phyloP scores from a whole-genome alignment of 1,140 invertebrate species.

The Mya arenaria region DNA sequence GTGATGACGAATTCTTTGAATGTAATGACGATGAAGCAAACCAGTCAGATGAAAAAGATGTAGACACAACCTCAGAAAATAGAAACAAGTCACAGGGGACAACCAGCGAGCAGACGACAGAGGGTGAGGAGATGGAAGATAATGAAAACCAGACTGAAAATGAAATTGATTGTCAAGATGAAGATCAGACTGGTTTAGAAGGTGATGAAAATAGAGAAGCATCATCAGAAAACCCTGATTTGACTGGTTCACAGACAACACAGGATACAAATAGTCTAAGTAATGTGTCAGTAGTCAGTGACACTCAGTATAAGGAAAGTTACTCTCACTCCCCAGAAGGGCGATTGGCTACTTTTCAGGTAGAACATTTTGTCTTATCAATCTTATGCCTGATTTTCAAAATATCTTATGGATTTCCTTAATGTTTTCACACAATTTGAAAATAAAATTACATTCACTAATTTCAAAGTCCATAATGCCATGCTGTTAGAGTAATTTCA shows the following conservation, averaged over 20 bases:
- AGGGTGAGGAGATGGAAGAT: background rate
- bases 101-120: background rate
- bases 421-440: no score
- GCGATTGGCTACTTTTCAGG: constrained; percentile 86
- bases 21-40: constrained; percentile 81
- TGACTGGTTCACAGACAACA: constrained; percentile 27
- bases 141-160: constrained; percentile 42
- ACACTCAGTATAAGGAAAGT: constrained; percentile 67
- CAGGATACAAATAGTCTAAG: constrained; percentile 30
- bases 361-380: no score
- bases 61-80: constrained; percentile 41
- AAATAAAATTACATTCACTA: no score
- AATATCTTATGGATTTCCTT: no score
- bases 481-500: no score
- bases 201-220: constrained; percentile 25
- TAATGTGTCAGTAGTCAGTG: constrained; percentile 50
- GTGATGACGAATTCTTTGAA: constrained; percentile 92
- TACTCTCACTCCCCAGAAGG: constrained; percentile 85
- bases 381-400: no score
- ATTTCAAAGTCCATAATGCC: no score
- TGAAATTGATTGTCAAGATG: constrained; percentile 44
- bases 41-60: constrained; percentile 56
- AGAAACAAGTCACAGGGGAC: background rate
- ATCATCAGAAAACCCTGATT: constrained; percentile 3
- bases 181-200: no score